Evolutionary conservation across 2,113 vertebrate genomes (phyloP).

Genomic region (Scomber japonicus): DNA sequence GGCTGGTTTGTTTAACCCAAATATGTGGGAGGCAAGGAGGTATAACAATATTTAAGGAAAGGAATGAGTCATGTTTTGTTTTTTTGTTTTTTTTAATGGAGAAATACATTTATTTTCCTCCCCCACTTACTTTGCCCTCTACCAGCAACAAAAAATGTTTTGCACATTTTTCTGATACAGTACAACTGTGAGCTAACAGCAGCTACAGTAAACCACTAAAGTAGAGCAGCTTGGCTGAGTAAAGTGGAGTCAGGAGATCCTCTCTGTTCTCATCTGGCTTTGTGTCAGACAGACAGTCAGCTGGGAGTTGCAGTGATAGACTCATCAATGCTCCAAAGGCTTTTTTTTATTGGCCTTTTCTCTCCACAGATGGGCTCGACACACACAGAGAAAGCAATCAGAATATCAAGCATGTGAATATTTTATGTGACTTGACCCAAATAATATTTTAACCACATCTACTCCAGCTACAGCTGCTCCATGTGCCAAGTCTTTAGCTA

Average conservation of each 20-base stretch:
- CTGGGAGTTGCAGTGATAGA: slow-evolving; percentile 60
- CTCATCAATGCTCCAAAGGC: slow-evolving; percentile 54
- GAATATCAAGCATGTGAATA: slow-evolving; percentile 17
- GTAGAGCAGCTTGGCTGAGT: slow-evolving; percentile 31
- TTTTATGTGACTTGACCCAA: slow-evolving; percentile 47
- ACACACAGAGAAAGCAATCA: slow-evolving; percentile 27
- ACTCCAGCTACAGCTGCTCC: neutral
- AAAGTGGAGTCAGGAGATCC: slow-evolving; percentile 30
- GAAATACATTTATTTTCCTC: neutral
- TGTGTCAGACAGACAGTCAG: slow-evolving; percentile 57
- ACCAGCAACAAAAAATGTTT: neutral
- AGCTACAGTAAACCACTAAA: slow-evolving; percentile 25
- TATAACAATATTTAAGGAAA: neutral
- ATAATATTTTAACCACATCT: slow-evolving; percentile 13
- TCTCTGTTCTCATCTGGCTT: slow-evolving; percentile 63
- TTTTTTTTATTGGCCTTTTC: slow-evolving; percentile 50
- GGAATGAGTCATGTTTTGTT: neutral
- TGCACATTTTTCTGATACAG: slow-evolving; percentile 20
- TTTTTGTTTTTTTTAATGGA: neutral
- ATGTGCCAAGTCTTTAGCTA: neutral
- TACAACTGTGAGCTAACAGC: neutral
- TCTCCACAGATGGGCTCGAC: slow-evolving; percentile 56
- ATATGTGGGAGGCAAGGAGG: neutral
- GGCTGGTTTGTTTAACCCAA: neutral
- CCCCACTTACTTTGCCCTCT: neutral